phyloP scores from a whole-genome alignment of 2,113 vertebrate genomes.

The Andinoacara biseriatus region DNA sequence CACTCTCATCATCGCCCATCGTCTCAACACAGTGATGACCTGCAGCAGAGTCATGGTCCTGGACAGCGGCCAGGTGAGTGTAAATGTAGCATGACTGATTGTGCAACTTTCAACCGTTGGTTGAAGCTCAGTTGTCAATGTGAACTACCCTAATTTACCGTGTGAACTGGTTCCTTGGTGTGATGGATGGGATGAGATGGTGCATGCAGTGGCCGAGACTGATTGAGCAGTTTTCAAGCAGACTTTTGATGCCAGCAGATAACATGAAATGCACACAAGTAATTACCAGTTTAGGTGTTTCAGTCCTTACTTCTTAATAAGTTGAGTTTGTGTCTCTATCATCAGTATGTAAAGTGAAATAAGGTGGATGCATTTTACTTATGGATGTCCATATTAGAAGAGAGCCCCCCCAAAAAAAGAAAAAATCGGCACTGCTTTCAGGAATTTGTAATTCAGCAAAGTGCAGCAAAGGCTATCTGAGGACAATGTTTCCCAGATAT shows the following conservation, averaged over 20 bases:
- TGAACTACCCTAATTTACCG: slow-evolving; percentile 19
- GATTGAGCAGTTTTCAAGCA: not conserved
- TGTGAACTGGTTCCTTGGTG: slow-evolving; percentile 19
- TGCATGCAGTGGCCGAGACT: too few species aligned
- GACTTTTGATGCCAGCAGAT: not conserved
- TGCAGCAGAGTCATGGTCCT: slow-evolving; percentile 96
- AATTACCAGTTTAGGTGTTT: not conserved
- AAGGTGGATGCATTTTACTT: not conserved
- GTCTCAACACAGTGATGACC: slow-evolving; percentile 93
- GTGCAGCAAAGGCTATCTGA: slow-evolving; percentile 10
- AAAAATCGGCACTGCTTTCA: not conserved
- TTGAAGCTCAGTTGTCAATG: slow-evolving; percentile 10
- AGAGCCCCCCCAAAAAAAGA: not conserved
- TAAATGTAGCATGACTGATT: slow-evolving; percentile 3
- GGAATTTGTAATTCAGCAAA: slow-evolving; percentile 11
- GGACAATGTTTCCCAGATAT: slow-evolving; percentile 17
- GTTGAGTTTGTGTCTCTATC: not conserved
- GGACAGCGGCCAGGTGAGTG: slow-evolving; percentile 90
- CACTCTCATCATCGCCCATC: slow-evolving; percentile 94
- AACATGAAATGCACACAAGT: not conserved
- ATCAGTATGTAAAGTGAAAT: not conserved
- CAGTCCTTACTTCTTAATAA: not conserved
- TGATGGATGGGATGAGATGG: not conserved
- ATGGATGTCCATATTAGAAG: not conserved
- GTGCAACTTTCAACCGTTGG: too few species aligned